Evolutionary conservation across 1,140 invertebrate species (phyloP), one percentile per base, ranked within the genome.

Genomic region (Teleopsis dalmanni): DNA sequence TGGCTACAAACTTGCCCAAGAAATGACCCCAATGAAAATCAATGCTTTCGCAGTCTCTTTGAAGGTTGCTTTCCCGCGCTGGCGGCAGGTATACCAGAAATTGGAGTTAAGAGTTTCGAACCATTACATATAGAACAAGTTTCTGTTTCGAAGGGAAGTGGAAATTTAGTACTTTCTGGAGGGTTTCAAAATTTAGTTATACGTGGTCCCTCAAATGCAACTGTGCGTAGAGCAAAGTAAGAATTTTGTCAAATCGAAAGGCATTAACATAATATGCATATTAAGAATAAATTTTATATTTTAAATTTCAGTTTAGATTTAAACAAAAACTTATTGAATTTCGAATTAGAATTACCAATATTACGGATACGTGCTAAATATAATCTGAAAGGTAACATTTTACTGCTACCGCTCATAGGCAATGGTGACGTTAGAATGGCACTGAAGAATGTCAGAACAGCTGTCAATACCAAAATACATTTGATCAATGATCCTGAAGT

Each of bases 371-470:
- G 72, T 49, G 70, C 76, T 8, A 72, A 74, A 49, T 80, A 80
- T 51, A 75, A 78, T 58, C 58, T 80, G 2, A 78, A 76, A 54
- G 78, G 78, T 16, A 76, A 79, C 48, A 76, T 80, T 23, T 54
- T 80, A n/a, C 56, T 80, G 4, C 52, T 80, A 13, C 78, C 78
- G 1, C 51, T 80, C 13, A 61, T 78, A 4, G 78, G 78, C 14
- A 70, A 70, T 36, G 77, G 77, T 3, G 68, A 73, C 45, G 75
- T 75, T 29, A 71, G 72, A 25, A 59, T 79, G 52, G 63, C 71
- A 1, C 53, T 80, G 7, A 70, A 63, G 29, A 59, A 73, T 48
- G 74, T 79, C 1, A 68, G 74, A 19, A 78, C 76, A 0, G 71
- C 72, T 8, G 71, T 79, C 4, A 70, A 60, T 26, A 76, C 75